These are phyloP conservation scores for Listronotus bonariensis DNA, from an alignment of 1,140 invertebrate genomes.

Conservation along the genomic window DNA sequence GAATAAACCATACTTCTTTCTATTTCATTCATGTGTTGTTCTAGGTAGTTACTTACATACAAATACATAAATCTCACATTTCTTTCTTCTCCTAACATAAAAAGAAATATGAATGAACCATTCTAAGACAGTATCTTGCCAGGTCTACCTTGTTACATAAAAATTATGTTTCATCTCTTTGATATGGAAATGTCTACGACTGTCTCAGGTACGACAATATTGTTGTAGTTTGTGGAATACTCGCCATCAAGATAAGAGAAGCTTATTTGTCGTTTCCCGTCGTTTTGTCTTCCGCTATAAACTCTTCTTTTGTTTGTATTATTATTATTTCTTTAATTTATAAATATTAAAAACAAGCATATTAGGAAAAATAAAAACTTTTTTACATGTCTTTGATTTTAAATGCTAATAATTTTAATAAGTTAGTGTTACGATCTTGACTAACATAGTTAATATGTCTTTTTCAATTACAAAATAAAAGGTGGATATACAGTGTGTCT, in stretches of 20 bases:
- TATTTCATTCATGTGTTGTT: no score
- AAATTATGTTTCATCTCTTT: conserved; percentile 18
- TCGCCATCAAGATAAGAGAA: conserved; percentile 45
- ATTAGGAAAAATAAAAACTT: no score
- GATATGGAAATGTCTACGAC: conserved; percentile 23
- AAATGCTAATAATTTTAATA: no score
- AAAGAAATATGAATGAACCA: conserved; percentile 26
- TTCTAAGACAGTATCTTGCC: conserved; percentile 16
- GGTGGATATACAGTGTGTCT: no score
- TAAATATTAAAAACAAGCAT: neutral
- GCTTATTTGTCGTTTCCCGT: conserved; percentile 44
- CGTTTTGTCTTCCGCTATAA: conserved; percentile 30
- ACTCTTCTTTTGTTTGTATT: conserved; percentile 13
- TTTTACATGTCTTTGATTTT: no score
- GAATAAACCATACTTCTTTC: no score
- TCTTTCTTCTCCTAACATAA: neutral
- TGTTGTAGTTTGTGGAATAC: conserved; percentile 23
- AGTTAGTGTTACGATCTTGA: no score
- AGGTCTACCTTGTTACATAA: conserved; percentile 12
- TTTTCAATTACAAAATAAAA: no score
- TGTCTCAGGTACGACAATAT: conserved; percentile 13
- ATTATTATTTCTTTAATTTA: conserved; percentile 16
- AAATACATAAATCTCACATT: neutral
- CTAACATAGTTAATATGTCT: no score
- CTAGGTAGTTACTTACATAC: no score